These are phyloP conservation scores for Dolichomitus sp. DNA, from an alignment of 2,888 invertebrate genomes.

Conservation along the genomic window DNA sequence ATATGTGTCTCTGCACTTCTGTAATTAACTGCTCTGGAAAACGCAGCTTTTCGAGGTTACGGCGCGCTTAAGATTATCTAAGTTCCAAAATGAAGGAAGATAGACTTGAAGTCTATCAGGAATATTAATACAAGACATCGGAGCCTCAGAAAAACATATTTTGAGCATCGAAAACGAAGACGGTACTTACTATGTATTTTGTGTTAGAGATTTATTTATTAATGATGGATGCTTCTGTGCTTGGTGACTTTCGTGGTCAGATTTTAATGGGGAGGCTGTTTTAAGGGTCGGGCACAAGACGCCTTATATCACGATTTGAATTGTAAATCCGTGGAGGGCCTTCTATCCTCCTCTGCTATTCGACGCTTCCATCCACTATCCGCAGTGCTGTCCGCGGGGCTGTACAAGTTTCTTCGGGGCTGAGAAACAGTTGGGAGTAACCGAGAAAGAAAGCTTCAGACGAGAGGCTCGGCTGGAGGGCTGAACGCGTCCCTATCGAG, in stretches of 20 bases:
- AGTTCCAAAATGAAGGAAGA: too few relatives aligned
- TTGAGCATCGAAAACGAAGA: too few relatives aligned
- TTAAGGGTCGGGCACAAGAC: constrained; percentile 57
- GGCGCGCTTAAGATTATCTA: too few relatives aligned
- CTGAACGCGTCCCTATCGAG: constrained; percentile 28
- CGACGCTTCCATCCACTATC: not conserved
- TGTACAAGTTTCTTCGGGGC: not conserved
- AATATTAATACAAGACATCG: too few relatives aligned
- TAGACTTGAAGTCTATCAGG: too few relatives aligned
- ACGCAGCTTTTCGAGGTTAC: too few relatives aligned
- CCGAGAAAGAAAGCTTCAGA: constrained; percentile 10
- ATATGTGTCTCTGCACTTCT: too few relatives aligned
- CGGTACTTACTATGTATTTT: not conserved
- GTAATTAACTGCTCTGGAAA: too few relatives aligned
- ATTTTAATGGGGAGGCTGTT: constrained; percentile 60
- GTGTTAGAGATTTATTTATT: constrained; percentile 21
- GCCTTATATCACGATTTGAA: constrained; percentile 63
- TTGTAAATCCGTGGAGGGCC: constrained; percentile 61
- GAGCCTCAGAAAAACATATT: too few relatives aligned
- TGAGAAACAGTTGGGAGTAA: constrained; percentile 5
- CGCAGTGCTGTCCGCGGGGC: constrained; percentile 10
- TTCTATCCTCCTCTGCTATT: not conserved
- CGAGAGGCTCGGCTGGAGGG: not conserved
- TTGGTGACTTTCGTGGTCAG: constrained; percentile 20
- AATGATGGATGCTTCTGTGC: constrained; percentile 2